These are phyloP conservation scores for Girardinichthys multiradiatus DNA, from an alignment of 2,113 vertebrate genomes.

Conservation along the genomic window DNA sequence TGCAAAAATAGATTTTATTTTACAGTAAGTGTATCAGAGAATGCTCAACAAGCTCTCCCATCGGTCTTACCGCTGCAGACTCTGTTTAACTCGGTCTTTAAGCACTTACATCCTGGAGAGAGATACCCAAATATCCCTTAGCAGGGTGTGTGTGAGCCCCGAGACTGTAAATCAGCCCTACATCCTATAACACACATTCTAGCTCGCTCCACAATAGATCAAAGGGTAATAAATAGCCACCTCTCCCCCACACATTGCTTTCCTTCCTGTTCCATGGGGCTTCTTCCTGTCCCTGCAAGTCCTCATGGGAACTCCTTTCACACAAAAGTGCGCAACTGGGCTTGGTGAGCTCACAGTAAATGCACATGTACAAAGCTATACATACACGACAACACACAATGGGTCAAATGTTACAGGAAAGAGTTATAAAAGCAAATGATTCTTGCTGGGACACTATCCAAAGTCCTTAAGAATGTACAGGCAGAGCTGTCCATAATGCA, in stretches of 20 bases:
- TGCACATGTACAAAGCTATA: slow-evolving; percentile 29
- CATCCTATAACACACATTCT: slow-evolving; percentile 78
- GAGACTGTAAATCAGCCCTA: slow-evolving; percentile 74
- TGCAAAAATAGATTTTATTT: slow-evolving; percentile 58
- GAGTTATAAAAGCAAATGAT: slow-evolving; percentile 16
- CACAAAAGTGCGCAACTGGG: slow-evolving; percentile 73
- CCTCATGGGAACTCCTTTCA: slow-evolving; percentile 70
- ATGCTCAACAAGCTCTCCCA: slow-evolving; percentile 9
- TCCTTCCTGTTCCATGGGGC: slow-evolving; percentile 75
- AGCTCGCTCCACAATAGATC: slow-evolving; percentile 75
- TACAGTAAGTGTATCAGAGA: slow-evolving; percentile 24
- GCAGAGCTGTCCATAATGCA: slow-evolving; percentile 31
- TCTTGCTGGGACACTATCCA: slow-evolving; percentile 19
- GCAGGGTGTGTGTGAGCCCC: slow-evolving; percentile 48
- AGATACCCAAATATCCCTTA: slow-evolving; percentile 72
- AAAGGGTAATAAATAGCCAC: slow-evolving; percentile 77
- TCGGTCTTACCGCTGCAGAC: slow-evolving; percentile 28
- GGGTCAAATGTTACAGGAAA: slow-evolving; percentile 20
- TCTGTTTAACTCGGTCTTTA: slow-evolving; percentile 64
- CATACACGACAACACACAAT: slow-evolving; percentile 24
- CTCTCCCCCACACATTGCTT: slow-evolving; percentile 75
- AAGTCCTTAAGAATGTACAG: slow-evolving; percentile 23
- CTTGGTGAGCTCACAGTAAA: slow-evolving; percentile 41
- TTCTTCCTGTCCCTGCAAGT: slow-evolving; percentile 72
- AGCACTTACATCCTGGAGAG: slow-evolving; percentile 59